Evolutionary conservation across 2,797 vertebrate species (phyloP), one percentile per base, ranked within the genome.

Genomic region (Pipistrellus pygmaeus): DNA sequence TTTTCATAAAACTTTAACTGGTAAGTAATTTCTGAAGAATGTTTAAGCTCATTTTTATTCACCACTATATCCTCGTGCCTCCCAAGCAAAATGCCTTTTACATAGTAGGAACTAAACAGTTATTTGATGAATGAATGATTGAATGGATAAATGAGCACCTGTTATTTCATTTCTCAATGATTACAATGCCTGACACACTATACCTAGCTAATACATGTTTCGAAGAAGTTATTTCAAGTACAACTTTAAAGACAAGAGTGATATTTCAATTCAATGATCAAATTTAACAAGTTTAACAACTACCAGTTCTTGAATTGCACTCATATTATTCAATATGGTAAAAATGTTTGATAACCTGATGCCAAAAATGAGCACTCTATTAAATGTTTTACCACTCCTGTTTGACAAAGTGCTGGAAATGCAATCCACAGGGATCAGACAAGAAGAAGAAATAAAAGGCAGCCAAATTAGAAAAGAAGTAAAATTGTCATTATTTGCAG

Each of bases 1-100:
- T 83, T 83, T 93, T 77, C 30, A 57, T 32, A 55, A 95, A 84
- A 12, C 3, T 20, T 62, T 53, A 81, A 55, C 48, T 83, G 23
- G 66, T 95, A 84, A 90, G 60, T 68, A 44, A 82, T 30, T 60
- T 85, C 25, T 88, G 17, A 90, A 77, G 15, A 85, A 95, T 51
- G 44, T 32, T 32, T 82, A 64, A 46, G 2, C 9, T 21, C 8
- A 30, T 30, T 76, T 71, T 69, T 71, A 75, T 71, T 94, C 17
- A 81, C 4, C 5, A 8, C 44, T 62, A n/a, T 73, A 27, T 9
- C 1, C 9, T 81, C 41, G 4, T 48, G 44, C 25, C 71, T 86
- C 38, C 4, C 3, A 60, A 81, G 3, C 6, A 60, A 87, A 93
- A 87, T 87, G 20, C 23, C 21, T 96, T 18, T 25, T 73, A 71